Evolutionary conservation across 2,888 invertebrate species (phyloP).

Genomic region (Napeogenes sylphis): DNA sequence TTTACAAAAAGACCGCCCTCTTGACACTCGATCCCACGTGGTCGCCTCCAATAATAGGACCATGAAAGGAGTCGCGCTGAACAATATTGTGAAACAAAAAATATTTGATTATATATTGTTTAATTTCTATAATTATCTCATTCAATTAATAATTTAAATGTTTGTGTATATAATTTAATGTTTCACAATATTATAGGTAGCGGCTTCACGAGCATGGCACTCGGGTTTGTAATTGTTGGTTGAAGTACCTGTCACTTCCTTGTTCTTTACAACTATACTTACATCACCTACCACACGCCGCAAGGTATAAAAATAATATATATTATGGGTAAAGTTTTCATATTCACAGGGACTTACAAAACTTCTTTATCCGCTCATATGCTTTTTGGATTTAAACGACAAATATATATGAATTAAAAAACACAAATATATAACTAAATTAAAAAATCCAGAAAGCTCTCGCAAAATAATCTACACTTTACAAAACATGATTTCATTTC

Average conservation of each 20-base stretch:
- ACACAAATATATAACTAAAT: not conserved
- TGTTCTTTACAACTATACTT: slow-evolving; percentile 7
- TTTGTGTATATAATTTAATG: not conserved
- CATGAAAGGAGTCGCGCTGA: too few relatives aligned
- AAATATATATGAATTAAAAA: slow-evolving; percentile 4
- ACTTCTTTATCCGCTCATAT: too few relatives aligned
- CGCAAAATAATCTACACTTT: slow-evolving; percentile 6
- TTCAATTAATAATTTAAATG: not conserved
- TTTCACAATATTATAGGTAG: not conserved
- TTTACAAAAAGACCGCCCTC: slow-evolving; percentile 49
- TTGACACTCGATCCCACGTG: not conserved
- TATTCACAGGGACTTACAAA: not conserved
- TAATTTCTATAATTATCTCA: not conserved
- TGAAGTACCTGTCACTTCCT: not conserved
- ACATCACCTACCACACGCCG: slow-evolving; percentile 1
- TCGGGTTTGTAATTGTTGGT: too few relatives aligned
- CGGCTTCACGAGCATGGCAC: not conserved
- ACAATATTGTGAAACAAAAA: too few relatives aligned
- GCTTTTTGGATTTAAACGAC: not conserved
- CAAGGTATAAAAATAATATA: slow-evolving; percentile 5
- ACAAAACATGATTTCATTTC: slow-evolving; percentile 1
- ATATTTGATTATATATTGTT: too few relatives aligned
- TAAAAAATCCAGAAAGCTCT: not conserved
- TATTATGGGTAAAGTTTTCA: slow-evolving; percentile 2
- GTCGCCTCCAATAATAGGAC: too few relatives aligned